Percentiles rank a stretch among this genome's conserved stretches.
Evolutionary conservation across 2,113 vertebrate species (phyloP).

Genomic region (Myocastor coypus): DNA sequence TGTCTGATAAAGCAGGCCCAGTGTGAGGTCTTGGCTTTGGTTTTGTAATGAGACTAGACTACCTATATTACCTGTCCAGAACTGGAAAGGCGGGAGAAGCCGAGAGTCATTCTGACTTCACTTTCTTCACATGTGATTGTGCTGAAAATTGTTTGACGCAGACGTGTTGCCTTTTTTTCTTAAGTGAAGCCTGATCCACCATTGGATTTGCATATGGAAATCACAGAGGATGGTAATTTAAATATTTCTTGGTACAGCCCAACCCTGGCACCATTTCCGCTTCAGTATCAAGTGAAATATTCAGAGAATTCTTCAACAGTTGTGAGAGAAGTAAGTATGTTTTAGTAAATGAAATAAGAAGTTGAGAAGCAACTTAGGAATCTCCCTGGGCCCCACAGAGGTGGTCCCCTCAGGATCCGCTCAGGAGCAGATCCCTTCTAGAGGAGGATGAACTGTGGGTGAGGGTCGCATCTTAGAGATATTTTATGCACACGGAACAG

Average conservation of each 20-base stretch:
- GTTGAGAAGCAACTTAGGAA: neutral
- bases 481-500: neutral
- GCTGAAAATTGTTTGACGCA: slow-evolving; percentile 11
- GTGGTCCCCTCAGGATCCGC: neutral
- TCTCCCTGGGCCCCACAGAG: neutral
- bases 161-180: slow-evolving; percentile 58
- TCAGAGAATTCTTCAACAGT: slow-evolving; percentile 78
- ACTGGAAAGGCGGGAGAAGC: neutral
- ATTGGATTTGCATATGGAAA: slow-evolving; percentile 86
- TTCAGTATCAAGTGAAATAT: slow-evolving; percentile 91
- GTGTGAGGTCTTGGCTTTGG: neutral
- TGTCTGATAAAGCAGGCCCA: neutral
- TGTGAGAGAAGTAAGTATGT: slow-evolving; percentile 81
- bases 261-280: slow-evolving; percentile 56
- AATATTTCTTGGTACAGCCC: slow-evolving; percentile 89
- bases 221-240: slow-evolving; percentile 88
- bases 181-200: slow-evolving; percentile 93
- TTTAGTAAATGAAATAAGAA: slow-evolving; percentile 45
- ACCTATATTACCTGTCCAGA: neutral
- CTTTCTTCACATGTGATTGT: neutral
- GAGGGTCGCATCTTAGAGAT: neutral
- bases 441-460: neutral
- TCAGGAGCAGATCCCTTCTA: neutral
- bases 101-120: slow-evolving; percentile 5
- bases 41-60: slow-evolving; percentile 4